Evolutionary conservation across 1,140 invertebrate genomes (phyloP), one percentile per base, ranked within the genome.

Genomic region (Pseudomyrmex gracilis): DNA sequence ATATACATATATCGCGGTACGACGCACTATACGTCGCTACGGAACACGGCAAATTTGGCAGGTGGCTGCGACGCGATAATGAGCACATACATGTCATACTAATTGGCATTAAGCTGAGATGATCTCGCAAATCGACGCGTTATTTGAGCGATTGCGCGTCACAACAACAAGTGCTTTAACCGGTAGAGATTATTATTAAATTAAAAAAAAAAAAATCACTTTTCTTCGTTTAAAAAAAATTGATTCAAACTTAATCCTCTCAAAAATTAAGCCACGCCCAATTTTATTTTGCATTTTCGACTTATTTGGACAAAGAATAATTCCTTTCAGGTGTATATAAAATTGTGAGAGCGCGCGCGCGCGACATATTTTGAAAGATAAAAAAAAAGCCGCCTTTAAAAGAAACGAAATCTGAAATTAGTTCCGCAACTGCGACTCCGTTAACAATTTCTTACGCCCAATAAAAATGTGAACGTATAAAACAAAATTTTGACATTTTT

Each of bases 91-190:
- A 89, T 85, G 74, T 78, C 84, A 85, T 87, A 91, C 90, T 93
- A 94, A 94, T 94, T 94, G 92, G 90, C 90, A 90, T 90, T 89
- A 91, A 92, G 88, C 89, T 86, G 64, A 10, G 64, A 10, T 9
- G 12, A 20, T 10, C 15, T 22, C 49, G 47, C 77, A n/a, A 34
- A 15, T 53, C 51, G 1, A 2, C 8, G 47, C 10, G n/a, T 34
- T 34, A 34, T 5, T 34, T 34, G 34, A 4, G 34, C 34, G 5
- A 5, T 7, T 34, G 34, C 0, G 34, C 34, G 4, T 34, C 34
- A n/a, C n/a, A n/a, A n/a, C n/a, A 34, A 34, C 34, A 34, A 34
- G 34, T 34, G n/a, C n/a, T n/a, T 34, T 34, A 34, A 34, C 34
- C 7, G 1, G 34, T 5, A 34, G 34, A 34, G 34, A 34, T 34